Conservation (phyloP, 2,888 invertebrate species). For the Prosopocoilus inquinatus region DNA sequence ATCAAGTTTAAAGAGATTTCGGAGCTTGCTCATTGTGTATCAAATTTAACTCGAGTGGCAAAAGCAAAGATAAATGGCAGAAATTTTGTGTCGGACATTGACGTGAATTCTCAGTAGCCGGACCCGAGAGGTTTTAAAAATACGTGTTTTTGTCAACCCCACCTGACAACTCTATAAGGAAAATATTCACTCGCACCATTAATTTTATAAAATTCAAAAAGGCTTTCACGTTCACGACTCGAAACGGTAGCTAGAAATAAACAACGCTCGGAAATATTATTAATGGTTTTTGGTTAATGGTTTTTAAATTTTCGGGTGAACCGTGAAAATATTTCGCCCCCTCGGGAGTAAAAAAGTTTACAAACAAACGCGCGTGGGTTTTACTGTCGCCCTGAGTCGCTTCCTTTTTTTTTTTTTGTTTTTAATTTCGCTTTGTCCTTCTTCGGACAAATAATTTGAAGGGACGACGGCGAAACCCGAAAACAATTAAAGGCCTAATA, state of each 20-base stretch:
- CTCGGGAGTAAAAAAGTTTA: constrained; percentile 8
- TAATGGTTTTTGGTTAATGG: constrained; percentile 10
- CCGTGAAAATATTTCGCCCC: constrained; percentile 11
- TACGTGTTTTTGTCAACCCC: constrained; percentile 22
- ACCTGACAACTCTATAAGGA: constrained; percentile 24
- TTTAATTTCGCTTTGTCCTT: constrained; percentile 13
- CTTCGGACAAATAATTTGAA: constrained; percentile 12
- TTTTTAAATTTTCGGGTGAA: constrained; percentile 11
- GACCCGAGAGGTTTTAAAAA: constrained; percentile 13
- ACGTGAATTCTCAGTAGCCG: neutral
- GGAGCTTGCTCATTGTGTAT: too few species aligned
- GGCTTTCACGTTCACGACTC: constrained; percentile 1
- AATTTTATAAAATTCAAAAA: constrained; percentile 5
- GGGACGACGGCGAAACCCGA: constrained; percentile 25
- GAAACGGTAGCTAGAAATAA: constrained; percentile 5
- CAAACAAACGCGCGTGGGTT: neutral
- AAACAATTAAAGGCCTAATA: constrained; percentile 35
- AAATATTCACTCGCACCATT: constrained; percentile 15
- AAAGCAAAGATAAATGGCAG: too few species aligned
- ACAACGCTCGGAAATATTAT: constrained; percentile 2
- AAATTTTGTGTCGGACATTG: too few species aligned
- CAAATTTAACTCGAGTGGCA: too few species aligned
- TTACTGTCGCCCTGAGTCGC: neutral
- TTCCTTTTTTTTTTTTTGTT: constrained; percentile 9
- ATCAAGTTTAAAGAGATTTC: too few species aligned